Conservation (phyloP, 2,113 vertebrate genomes). For the Lagopus leucura region DNA sequence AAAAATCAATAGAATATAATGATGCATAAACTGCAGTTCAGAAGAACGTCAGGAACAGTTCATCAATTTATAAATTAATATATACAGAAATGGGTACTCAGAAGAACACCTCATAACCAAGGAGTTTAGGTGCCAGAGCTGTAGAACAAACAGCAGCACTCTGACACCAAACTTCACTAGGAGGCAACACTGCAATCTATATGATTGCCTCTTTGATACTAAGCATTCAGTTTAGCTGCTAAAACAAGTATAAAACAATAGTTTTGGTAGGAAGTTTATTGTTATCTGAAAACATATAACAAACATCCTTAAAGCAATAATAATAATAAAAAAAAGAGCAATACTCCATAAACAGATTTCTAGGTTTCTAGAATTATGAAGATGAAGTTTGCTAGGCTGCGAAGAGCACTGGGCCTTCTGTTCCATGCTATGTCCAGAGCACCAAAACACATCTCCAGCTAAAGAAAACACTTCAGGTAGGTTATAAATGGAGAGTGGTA, state of each 20-base stretch:
- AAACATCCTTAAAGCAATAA: slow-evolving; percentile 34
- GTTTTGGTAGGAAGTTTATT: slow-evolving; percentile 36
- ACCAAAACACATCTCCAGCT: neutral
- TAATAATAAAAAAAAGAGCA: neutral
- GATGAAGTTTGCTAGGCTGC: neutral
- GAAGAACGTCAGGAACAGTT: slow-evolving; percentile 47
- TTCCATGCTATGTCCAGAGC: neutral
- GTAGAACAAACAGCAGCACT: neutral
- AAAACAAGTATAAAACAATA: slow-evolving; percentile 34
- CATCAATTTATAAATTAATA: slow-evolving; percentile 57
- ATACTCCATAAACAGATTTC: neutral
- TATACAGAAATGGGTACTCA: slow-evolving; percentile 13
- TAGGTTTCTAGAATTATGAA: neutral
- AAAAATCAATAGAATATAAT: slow-evolving; percentile 60
- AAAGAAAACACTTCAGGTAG: neutral
- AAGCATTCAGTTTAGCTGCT: neutral
- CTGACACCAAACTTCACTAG: neutral
- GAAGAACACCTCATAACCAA: slow-evolving; percentile 44
- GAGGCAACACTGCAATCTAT: neutral
- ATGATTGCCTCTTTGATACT: slow-evolving; percentile 10
- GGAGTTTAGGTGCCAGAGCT: slow-evolving; percentile 35
- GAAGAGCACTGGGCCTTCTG: neutral
- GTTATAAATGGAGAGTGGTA: neutral
- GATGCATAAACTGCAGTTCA: slow-evolving; percentile 49
- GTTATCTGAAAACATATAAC: slow-evolving; percentile 40